Conservation (phyloP, 2,113 vertebrate genomes). For the Caretta caretta region DNA sequence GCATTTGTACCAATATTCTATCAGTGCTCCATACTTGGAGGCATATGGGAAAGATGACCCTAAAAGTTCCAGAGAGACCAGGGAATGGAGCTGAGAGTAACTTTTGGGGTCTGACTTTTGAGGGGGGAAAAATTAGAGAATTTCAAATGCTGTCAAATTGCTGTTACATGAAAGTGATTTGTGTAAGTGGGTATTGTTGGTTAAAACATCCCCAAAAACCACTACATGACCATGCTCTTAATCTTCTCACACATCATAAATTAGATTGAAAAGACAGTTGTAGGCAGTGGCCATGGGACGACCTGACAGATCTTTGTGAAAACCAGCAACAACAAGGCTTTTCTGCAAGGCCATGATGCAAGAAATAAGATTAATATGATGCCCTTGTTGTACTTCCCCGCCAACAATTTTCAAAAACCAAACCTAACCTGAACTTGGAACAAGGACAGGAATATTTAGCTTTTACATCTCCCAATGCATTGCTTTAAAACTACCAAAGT, state of each 20-base stretch:
- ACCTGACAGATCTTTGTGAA: background rate
- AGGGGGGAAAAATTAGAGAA: background rate
- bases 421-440: background rate
- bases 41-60: background rate
- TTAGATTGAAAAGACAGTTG: background rate
- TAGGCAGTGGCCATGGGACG: background rate
- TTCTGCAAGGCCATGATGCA: background rate
- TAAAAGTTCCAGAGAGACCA: background rate
- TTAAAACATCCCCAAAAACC: background rate
- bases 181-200: background rate
- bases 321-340: background rate
- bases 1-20: too few species aligned
- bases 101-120: background rate
- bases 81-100: background rate
- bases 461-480: background rate
- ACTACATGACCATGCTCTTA: fast-evolving
- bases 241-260: background rate
- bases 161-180: background rate
- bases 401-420: background rate
- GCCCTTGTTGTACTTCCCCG: background rate
- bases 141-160: background rate
- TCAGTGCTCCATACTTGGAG: background rate
- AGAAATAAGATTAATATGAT: fast-evolving
- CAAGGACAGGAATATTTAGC: background rate
- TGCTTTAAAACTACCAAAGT: background rate